Conservation (phyloP, 2,113 vertebrate species). For the Pleuronectes platessa region DNA sequence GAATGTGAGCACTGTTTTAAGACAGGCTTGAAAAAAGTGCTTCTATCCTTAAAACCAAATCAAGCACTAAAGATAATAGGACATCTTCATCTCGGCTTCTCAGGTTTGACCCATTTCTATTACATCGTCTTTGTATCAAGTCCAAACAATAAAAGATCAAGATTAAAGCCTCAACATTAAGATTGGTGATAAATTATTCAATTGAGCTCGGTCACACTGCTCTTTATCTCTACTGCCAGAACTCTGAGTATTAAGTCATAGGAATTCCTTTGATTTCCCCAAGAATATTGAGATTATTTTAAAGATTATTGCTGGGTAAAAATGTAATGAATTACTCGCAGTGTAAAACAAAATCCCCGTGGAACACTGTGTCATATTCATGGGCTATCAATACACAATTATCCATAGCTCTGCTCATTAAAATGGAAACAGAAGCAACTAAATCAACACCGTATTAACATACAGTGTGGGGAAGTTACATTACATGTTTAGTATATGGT, state of each 20-base stretch:
- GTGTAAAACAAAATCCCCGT: constrained; percentile 29
- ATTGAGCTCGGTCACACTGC: too few species aligned
- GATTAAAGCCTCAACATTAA: too few species aligned
- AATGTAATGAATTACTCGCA: constrained; percentile 24
- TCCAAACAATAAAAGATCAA: too few species aligned
- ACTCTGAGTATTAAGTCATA: too few species aligned
- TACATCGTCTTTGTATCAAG: too few species aligned
- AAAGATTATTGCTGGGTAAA: neutral
- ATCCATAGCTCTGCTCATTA: constrained; percentile 40
- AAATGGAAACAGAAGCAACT: constrained; percentile 26
- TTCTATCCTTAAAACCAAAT: too few species aligned
- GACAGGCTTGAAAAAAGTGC: too few species aligned
- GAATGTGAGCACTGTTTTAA: too few species aligned
- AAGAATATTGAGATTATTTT: constrained; percentile 6
- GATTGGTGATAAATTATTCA: too few species aligned
- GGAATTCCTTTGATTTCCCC: neutral
- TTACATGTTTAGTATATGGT: neutral
- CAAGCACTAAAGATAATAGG: too few species aligned
- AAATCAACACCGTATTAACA: constrained; percentile 36
- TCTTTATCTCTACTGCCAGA: neutral
- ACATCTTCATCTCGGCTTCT: too few species aligned
- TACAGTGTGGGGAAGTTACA: neutral
- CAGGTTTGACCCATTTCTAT: too few species aligned
- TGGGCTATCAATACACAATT: constrained; percentile 40
- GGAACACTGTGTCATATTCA: constrained; percentile 26